These are phyloP conservation scores for Sitta carolinensis DNA, from an alignment of 2,797 vertebrate species.

Conservation along the genomic window DNA sequence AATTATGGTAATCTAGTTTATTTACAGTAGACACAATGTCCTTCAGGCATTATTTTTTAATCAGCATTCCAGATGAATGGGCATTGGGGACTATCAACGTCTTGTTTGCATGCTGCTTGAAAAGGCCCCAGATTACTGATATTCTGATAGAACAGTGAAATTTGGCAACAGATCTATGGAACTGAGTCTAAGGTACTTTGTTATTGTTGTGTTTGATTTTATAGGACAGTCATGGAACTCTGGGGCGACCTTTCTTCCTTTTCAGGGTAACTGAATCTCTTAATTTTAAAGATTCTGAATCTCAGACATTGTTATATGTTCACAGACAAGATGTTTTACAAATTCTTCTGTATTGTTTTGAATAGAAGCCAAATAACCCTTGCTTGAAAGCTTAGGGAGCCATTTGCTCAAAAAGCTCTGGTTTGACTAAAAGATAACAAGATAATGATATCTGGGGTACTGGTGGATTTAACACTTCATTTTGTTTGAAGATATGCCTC, in stretches of 20 bases:
- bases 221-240: constrained; percentile 61
- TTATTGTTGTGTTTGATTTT: constrained; percentile 66
- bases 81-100: not conserved
- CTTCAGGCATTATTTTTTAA: constrained; percentile 9
- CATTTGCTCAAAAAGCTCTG: not conserved
- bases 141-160: not conserved
- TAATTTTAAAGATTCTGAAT: not conserved
- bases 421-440: not conserved
- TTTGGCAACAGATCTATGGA: not conserved
- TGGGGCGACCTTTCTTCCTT: constrained; percentile 76
- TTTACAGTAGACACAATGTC: not conserved
- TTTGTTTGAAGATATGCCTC: not conserved
- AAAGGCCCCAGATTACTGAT: not conserved
- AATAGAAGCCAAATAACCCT: not conserved
- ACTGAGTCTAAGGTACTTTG: not conserved
- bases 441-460: not conserved
- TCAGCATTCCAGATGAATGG: not conserved
- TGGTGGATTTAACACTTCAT: not conserved
- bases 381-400: not conserved
- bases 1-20: not conserved
- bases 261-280: constrained; percentile 73
- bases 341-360: not conserved
- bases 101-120: not conserved
- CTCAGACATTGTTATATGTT: not conserved
- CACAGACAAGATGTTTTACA: not conserved